Evolutionary conservation across 2,888 invertebrate species (phyloP), one percentile per base, ranked within the genome.

Genomic region (Eupithecia pulchellata): DNA sequence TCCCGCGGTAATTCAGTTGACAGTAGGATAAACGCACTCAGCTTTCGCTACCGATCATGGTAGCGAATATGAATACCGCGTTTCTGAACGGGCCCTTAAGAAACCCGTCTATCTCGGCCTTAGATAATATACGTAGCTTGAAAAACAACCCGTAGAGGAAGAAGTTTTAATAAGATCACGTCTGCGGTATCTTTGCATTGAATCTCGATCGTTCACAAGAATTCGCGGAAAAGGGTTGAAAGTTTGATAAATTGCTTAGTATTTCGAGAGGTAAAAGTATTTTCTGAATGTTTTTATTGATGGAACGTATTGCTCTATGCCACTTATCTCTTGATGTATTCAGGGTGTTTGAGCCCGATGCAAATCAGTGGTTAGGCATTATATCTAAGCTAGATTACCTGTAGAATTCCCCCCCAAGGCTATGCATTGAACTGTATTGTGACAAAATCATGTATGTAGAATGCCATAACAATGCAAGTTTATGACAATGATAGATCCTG

Each of bases 101-200:
- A 25, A 2, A 25, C 4, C 13, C 52, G 52, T 52, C 52, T 52
- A 52, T 13, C 20, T 3, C 52, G 52, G 6, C 57, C 29, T 17
- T 60, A 60, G 17, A 58, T 57, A 34, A 65, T 55, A 66, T 66
- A 65, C 57, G 27, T 32, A 61, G 66, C 52, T 47, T 58, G 68
- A 52, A 68, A 69, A 72, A 72, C 61, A 68, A 47, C 17, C 42
- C 64, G 58, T 20, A 13, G 13, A 63, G 47, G 61, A 34, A 52
- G 20, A 71, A 63, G 68, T 72, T 72, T 68, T 68, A 72, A 68
- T 66, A 72, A 66, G 72, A 68, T 72, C 65, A 64, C 68, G 68
- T 67, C 47, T 68, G 62, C 2, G 36, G 55, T 61, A 32, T 34
- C 61, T 36, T 61, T 61, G 34, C 61, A 34, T 61, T 36, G 17